Evolutionary conservation across 2,113 vertebrate species (phyloP), one percentile per base, ranked within the genome.

Genomic region (Chrysemys picta): DNA sequence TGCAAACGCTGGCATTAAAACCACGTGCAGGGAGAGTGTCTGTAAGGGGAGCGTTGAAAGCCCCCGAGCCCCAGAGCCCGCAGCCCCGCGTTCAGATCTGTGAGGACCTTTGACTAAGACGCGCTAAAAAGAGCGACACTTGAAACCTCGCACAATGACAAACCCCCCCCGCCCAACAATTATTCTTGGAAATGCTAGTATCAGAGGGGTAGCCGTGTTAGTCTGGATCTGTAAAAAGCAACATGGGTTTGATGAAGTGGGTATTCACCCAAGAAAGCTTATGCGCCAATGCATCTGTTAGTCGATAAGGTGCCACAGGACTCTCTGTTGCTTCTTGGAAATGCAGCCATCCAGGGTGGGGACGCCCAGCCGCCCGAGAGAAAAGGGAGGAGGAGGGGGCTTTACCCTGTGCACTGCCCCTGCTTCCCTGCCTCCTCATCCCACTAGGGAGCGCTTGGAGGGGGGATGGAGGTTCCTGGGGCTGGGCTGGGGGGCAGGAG

Each of bases 131-230:
- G 50, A 82, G 52, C 91, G 80, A 35, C 84, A 84, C 76, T 94
- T 19, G 69, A n/a, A 91, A 54, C 69, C 94, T 85, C 84, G 90
- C 91, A 97, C 87, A 94, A 96, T 91, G 72, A 94, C 94, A 93
- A 96, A 93, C 94, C 53, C 10, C 21, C 69, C n/a, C 21, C 93
- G 96, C 93, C 85, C 85, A 90, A 80, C 87, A 80, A 97, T 97
- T 94, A 93, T 94, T 94, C 93, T 93, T 95, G 72, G 11, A 52
- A 87, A 91, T n/a, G 90, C 80, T 91, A 7, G 45, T 47, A 47
- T 47, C 45, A 47, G 45, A 47, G 45, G 45, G 45, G 7, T 47
- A 47, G 45, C 45, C 8, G 2, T 47, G 45, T 8, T 47, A 47
- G 45, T 47, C 45, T 47, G 45, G 45, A 47, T 47, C 45, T 47